Percentiles rank a stretch among this genome's conserved stretches.
Evolutionary conservation across 2,113 vertebrate species (phyloP).

Genomic region (Leucopsar rothschildi): DNA sequence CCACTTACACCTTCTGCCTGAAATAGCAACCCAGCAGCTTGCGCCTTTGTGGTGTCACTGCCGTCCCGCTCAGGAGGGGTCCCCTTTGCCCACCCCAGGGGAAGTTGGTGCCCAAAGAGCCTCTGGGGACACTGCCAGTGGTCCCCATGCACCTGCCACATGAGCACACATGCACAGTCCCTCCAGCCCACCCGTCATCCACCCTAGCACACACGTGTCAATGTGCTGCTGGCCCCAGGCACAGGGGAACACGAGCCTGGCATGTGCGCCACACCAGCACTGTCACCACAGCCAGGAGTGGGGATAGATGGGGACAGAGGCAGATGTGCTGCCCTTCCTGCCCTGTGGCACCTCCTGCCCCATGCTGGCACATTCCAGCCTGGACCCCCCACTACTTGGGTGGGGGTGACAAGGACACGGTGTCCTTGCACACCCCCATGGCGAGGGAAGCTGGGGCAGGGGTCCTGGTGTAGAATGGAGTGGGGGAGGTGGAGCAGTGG

Average conservation of each 20-base stretch:
- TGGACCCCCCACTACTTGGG: accelerated
- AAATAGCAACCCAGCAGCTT: neutral
- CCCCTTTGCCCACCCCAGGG: neutral
- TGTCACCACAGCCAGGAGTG: neutral
- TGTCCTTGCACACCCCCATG: neutral
- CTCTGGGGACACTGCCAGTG: neutral
- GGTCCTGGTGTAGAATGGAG: neutral
- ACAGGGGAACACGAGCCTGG: neutral
- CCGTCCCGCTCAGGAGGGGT: neutral
- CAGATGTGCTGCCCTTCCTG: neutral
- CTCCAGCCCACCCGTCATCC: neutral
- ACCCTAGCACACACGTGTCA: neutral
- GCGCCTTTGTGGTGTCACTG: neutral
- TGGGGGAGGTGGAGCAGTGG: accelerated
- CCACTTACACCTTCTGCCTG: conserved; percentile 25
- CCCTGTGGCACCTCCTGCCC: neutral
- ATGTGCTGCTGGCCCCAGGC: neutral
- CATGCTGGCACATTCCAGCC: neutral
- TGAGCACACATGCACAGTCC: accelerated
- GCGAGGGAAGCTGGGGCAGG: neutral
- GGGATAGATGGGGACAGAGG: neutral
- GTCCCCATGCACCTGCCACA: neutral
- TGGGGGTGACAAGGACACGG: neutral
- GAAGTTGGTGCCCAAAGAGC: neutral
- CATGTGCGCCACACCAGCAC: accelerated